Conservation (phyloP, 2,888 invertebrate species). For the Drosophila prostipennis region DNA sequence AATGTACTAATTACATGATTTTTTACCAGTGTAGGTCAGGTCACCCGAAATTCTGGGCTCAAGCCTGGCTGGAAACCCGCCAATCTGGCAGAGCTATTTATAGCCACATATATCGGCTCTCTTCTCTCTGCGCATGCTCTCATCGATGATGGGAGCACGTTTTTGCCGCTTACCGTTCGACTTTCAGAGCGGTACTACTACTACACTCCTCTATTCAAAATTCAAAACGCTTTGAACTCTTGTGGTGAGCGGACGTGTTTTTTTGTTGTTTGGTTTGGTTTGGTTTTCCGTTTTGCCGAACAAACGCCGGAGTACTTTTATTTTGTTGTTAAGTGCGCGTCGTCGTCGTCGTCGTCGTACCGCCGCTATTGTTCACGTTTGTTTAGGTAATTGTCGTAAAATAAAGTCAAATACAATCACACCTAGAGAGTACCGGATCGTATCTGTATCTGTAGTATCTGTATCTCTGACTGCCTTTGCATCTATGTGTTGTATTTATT, state of each 20-base stretch:
- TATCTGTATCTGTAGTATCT: background rate
- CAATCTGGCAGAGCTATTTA: background rate
- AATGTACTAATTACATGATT: too few relatives aligned
- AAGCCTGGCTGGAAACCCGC: background rate
- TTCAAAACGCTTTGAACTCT: conserved; percentile 48
- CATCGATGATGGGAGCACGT: background rate
- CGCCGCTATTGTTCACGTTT: conserved; percentile 49
- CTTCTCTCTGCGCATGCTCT: background rate
- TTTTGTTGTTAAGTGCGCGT: conserved; percentile 45
- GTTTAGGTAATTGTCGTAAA: conserved; percentile 65
- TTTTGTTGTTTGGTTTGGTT: conserved; percentile 48
- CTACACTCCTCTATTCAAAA: conserved; percentile 24
- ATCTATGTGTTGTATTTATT: conserved; percentile 5
- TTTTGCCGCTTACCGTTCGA: conserved; percentile 1
- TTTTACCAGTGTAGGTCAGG: background rate
- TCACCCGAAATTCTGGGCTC: background rate
- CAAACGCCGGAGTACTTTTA: conserved; percentile 27
- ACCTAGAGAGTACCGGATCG: background rate
- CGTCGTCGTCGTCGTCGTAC: conserved; percentile 45
- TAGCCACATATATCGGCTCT: background rate
- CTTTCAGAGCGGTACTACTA: conserved; percentile 1
- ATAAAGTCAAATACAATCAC: conserved; percentile 17
- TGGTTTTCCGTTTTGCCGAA: conserved; percentile 32
- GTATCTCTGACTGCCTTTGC: conserved; percentile 1
- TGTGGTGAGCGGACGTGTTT: conserved; percentile 66